phyloP scores from a whole-genome alignment of 2,113 vertebrate genomes.

The Podarcis muralis region DNA sequence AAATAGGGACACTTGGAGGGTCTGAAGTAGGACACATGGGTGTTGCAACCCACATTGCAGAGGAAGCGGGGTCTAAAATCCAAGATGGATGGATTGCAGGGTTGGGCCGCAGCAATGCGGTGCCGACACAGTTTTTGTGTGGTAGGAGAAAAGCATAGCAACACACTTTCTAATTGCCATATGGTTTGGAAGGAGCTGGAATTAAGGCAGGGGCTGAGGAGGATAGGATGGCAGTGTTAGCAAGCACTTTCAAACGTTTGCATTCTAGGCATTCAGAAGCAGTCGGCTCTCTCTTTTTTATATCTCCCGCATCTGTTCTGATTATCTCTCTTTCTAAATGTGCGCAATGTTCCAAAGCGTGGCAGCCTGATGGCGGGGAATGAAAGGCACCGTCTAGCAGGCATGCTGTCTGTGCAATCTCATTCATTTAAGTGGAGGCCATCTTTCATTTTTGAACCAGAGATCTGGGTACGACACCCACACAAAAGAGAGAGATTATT shows the following conservation, averaged over 20 bases:
- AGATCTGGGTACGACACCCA: no score
- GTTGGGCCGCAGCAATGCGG: neutral
- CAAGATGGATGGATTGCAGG: neutral
- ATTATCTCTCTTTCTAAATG: slow-evolving; percentile 59
- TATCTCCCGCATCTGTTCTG: slow-evolving; percentile 62
- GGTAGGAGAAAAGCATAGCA: neutral
- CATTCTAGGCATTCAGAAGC: slow-evolving; percentile 49
- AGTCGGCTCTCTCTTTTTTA: slow-evolving; percentile 42
- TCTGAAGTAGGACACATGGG: no score
- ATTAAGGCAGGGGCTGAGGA: slow-evolving; percentile 8
- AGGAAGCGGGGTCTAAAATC: neutral
- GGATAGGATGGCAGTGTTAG: slow-evolving; percentile 55
- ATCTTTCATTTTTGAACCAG: no score
- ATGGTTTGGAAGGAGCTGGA: slow-evolving; percentile 41
- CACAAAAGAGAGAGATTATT: no score
- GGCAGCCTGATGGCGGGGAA: slow-evolving; percentile 40
- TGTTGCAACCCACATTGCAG: neutral
- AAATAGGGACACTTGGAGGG: no score
- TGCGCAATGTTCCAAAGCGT: slow-evolving; percentile 22
- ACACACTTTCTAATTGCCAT: neutral
- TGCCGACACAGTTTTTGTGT: neutral
- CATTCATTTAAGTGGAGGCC: neutral
- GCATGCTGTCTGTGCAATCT: neutral
- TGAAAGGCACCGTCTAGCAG: slow-evolving; percentile 27
- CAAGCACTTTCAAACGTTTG: slow-evolving; percentile 54